Evolutionary conservation across 92 coral and sea anemone genomes (phyloP), one percentile per base, ranked within the genome.

Genomic region (Plumapathes pennacea): DNA sequence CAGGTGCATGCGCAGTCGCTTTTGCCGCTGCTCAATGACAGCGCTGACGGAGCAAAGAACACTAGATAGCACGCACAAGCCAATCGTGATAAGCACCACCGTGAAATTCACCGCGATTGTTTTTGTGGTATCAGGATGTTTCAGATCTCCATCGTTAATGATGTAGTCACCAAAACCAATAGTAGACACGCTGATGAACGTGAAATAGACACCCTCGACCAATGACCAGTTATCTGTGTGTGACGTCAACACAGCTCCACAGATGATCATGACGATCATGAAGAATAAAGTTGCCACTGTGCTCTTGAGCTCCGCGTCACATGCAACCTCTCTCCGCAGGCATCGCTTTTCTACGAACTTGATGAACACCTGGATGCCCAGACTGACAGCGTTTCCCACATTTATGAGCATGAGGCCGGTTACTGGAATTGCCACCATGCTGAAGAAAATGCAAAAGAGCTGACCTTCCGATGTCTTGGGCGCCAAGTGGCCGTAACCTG

Each of bases 141-240:
- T 45, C 10, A 83, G 67, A 54, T 80, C 82, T n/a, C 97, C 97
- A 32, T 88, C 68, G 67, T 91, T 91, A 48, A 91, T 69, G 63
- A 91, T 71, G 86, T 80, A 91, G 59, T 91, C 97, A 23, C 97
- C 97, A 50, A 91, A 91, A 1, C 97, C 97, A 27, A 91, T 91
- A 27, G 97, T 91, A 8, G 97, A 82, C 23, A 91, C 75, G 42
- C 96, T 91, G 27, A 91, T 89, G 37, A 91, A 88, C 0, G 74
- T 88, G 82, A 91, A 91, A 41, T 91, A 91, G 49, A 64, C 67
- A 2, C 97, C 97, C 58, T 91, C 97, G 22, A 80, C 67, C 60
- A 91, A 79, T 10, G 92, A 58, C 97, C 97, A 91, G 27, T 71
- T 74, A 38, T 91, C 97, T n/a, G 96, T 83, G 66, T 80, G 83